Evolutionary conservation across 2,113 vertebrate species (phyloP).

Genomic region (Solenodon paradoxus): DNA sequence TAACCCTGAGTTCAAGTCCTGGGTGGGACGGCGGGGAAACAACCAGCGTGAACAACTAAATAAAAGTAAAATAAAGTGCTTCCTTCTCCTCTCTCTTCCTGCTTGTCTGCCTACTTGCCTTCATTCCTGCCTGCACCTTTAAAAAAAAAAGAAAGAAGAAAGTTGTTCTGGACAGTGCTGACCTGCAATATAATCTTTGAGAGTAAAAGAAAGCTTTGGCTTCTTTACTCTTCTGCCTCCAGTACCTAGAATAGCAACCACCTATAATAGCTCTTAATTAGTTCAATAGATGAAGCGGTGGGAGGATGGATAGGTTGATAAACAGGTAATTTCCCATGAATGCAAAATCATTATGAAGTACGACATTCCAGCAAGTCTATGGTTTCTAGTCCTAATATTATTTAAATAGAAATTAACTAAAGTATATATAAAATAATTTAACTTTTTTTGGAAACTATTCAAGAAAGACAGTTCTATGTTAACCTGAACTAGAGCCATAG

Average conservation of each 20-base stretch:
- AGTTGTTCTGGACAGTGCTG: neutral
- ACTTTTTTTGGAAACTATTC: neutral
- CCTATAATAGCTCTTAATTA: neutral
- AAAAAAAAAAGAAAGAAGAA: too few species aligned
- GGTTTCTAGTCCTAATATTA: neutral
- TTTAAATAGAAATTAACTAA: neutral
- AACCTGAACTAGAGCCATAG: neutral
- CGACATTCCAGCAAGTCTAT: neutral
- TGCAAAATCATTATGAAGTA: neutral
- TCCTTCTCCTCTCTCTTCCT: too few species aligned
- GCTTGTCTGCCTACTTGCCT: too few species aligned
- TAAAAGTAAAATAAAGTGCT: too few species aligned
- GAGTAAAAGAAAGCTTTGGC: neutral
- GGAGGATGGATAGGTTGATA: neutral
- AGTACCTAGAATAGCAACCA: neutral
- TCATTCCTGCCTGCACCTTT: too few species aligned
- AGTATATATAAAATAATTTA: neutral
- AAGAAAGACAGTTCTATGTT: neutral
- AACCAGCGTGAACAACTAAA: too few species aligned
- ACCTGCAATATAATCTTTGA: conserved; percentile 6
- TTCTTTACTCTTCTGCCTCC: neutral
- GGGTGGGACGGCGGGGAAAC: too few species aligned
- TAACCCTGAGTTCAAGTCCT: too few species aligned
- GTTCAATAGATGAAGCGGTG: neutral
- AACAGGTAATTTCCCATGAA: neutral